A percentile compares a stretch with the other conserved stretches of the same genome.
phyloP scores from a whole-genome alignment of 2,797 vertebrate species.

The Acipenser ruthenus region DNA sequence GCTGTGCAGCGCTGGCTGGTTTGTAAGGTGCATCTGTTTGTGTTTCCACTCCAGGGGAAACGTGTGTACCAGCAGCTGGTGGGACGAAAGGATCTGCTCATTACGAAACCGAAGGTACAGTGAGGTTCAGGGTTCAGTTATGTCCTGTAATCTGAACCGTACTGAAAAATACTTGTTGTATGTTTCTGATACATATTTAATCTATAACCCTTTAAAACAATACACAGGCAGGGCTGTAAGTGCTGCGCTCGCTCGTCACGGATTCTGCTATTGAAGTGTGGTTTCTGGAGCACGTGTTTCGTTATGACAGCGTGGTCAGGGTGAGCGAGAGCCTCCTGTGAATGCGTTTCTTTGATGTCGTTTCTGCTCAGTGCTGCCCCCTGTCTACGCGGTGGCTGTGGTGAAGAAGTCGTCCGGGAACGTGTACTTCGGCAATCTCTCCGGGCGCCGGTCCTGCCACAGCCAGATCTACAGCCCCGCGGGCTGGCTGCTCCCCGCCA shows the following conservation, averaged over 20 bases:
- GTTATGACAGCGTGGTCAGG: not conserved
- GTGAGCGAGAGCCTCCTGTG: not conserved
- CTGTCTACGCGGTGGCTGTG: conserved; percentile 61
- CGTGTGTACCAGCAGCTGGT: conserved; percentile 37
- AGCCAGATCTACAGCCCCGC: conserved; percentile 74
- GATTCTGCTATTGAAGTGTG: too few species aligned
- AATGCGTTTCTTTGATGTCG: conserved; percentile 9
- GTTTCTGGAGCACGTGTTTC: too few species aligned
- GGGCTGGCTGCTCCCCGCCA: conserved; percentile 76
- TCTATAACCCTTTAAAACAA: too few species aligned
- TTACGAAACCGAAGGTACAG: too few species aligned
- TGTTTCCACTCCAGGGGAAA: conserved; percentile 35
- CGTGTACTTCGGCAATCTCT: conserved; percentile 59
- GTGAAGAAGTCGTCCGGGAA: conserved; percentile 61
- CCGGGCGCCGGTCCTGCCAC: conserved; percentile 74
- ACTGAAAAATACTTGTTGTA: too few species aligned
- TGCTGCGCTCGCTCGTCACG: too few species aligned
- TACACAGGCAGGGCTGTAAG: too few species aligned
- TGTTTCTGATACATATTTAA: too few species aligned
- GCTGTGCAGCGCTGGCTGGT: not conserved
- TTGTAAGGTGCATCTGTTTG: not conserved
- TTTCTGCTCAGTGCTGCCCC: conserved; percentile 54
- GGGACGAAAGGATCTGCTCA: not conserved
- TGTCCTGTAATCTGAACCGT: too few species aligned
- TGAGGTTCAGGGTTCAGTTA: too few species aligned